phyloP scores from a whole-genome alignment of 2,113 vertebrate genomes.

The Suricata suricatta region DNA sequence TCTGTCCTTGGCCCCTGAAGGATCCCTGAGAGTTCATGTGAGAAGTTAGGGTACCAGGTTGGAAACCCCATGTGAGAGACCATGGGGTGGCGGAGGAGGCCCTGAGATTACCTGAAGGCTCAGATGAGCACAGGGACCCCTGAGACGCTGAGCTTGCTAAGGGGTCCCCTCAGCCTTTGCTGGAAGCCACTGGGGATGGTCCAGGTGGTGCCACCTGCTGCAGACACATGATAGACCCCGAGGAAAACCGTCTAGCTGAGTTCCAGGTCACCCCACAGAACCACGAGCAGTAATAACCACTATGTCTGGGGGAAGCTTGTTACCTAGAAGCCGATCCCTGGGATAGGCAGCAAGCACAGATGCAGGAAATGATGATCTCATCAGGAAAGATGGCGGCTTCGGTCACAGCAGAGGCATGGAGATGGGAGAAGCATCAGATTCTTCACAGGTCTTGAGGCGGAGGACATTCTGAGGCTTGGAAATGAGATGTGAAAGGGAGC shows the following conservation, averaged over 20 bases:
- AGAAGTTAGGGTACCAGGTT: neutral
- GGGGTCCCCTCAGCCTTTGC: too few species aligned
- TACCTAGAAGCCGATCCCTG: accelerated
- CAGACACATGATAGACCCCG: neutral
- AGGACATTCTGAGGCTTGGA: neutral
- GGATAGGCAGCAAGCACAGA: too few species aligned
- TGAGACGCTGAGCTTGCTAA: neutral
- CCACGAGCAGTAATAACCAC: neutral
- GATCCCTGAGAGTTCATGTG: neutral
- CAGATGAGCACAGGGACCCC: neutral
- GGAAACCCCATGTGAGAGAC: neutral
- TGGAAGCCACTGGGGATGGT: neutral
- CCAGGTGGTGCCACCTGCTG: neutral
- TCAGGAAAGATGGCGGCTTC: neutral
- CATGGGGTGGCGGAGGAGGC: neutral
- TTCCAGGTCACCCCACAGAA: neutral
- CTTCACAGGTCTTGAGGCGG: neutral
- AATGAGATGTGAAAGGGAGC: neutral
- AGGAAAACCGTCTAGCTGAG: neutral
- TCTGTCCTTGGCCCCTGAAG: neutral
- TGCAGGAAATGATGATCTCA: neutral
- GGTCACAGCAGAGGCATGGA: neutral
- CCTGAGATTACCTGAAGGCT: neutral
- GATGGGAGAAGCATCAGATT: neutral
- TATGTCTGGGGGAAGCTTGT: neutral